Percentiles rank a stretch among this genome's conserved stretches.
These are phyloP conservation scores for Gryon sp. DNA, from an alignment of 1,140 invertebrate species.

Conservation along the genomic window DNA sequence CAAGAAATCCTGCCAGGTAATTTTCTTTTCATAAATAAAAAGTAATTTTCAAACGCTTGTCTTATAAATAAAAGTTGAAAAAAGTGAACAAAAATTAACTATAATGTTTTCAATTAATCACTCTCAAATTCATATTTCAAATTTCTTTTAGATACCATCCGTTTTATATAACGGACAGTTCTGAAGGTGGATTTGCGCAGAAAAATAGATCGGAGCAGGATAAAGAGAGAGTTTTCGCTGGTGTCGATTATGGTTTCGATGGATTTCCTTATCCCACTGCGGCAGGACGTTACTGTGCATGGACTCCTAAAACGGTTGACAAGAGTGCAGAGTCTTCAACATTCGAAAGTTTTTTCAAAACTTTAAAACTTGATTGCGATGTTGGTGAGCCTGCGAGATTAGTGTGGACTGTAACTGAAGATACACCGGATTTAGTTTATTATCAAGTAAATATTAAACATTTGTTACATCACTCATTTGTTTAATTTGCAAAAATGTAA, in stretches of 20 bases:
- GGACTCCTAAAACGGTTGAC: slow-evolving; percentile 86
- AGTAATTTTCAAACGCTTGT: neutral
- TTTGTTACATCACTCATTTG: no score
- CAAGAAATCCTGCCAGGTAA: slow-evolving; percentile 83
- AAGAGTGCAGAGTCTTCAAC: slow-evolving; percentile 83
- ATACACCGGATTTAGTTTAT: slow-evolving; percentile 90
- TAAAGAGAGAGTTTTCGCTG: slow-evolving; percentile 88
- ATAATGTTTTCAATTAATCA: no score
- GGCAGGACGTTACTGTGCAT: slow-evolving; percentile 88
- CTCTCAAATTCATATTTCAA: neutral
- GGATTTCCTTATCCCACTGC: slow-evolving; percentile 89
- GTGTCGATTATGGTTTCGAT: slow-evolving; percentile 86
- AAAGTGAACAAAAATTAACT: neutral
- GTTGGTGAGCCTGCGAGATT: slow-evolving; percentile 86
- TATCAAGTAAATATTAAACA: slow-evolving; percentile 88
- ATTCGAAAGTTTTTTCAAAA: slow-evolving; percentile 88
- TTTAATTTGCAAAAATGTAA: neutral
- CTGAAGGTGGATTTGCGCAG: slow-evolving; percentile 90
- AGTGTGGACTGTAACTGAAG: slow-evolving; percentile 89
- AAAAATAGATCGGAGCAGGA: slow-evolving; percentile 85
- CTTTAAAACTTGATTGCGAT: slow-evolving; percentile 87
- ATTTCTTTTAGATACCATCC: slow-evolving; percentile 88
- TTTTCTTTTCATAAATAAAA: neutral
- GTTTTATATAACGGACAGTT: slow-evolving; percentile 94
- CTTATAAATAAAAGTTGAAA: no score